Base-by-base conservation (phyloP, 2,888 invertebrate species). In the Rhagonycha lutea region DNA sequence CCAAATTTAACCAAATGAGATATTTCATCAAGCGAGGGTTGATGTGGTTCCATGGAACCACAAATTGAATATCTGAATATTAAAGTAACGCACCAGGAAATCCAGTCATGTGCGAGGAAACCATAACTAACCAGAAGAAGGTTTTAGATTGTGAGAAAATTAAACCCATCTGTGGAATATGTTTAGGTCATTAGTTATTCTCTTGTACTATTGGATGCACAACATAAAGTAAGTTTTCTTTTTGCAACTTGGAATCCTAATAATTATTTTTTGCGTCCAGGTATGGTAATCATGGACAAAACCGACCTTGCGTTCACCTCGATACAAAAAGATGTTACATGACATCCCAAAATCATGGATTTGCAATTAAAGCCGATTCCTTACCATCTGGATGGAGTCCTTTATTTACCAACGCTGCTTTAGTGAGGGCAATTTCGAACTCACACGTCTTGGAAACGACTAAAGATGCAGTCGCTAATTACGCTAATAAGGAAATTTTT, bases 1-100 rank as follows among this genome's bases (percentile, higher is more conserved):
- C 99, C 78, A 99, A 99, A 88, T 93, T 95, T 87, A 99, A 99
- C 88, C 99, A 99, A 89, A 90, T 99, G 72, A 91, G 98, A 78
- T 98, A 98, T 86, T 90, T 99, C 72, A 88, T 97, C 14, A 91
- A 92, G 98, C 94, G 10, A 91, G 94, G 80, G 96, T 99, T 0
- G 93, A 95, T 80, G 90, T 99, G 28, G 96, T 99, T 0, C 98
- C 99, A 0, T 99, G 98, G 98, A 90, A 98, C 87, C 90, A 94
- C 83, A 88, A 91, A 75, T 85, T 96, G 47, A 89, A 92, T 81
- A 87, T 90, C 8, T 74, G 90, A 93, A 68, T 99, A 93, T 86
- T 99, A 99, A 10, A 98, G 97, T 85, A 99, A 99, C 86, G 99
- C 99, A 0, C 99, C 99, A 0, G 99, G 99, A 71, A 95, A 99